Evolutionary conservation across 2,888 invertebrate genomes (phyloP), one percentile per base, ranked within the genome.

Genomic region (Lasioglossum zephyrum): DNA sequence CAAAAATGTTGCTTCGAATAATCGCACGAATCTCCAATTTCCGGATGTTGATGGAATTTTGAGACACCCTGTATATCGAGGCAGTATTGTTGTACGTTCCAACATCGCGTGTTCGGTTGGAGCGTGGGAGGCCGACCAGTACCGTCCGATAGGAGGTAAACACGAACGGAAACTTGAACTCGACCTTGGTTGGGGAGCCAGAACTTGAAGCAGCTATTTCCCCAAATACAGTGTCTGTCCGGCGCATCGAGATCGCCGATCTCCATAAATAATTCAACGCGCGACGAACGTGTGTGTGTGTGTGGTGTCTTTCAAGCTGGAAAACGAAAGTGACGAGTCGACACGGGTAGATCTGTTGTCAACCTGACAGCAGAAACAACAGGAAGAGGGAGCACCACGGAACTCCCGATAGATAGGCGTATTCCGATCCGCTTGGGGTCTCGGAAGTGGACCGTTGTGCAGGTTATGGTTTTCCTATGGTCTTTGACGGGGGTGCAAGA

Each of bases 381-480:
- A 39, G 39, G 22, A 69, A 69, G 57, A n/a, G 60, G 41, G 6
- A 47, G 26, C 47, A 57, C 11, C 41, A 22, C 41, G 36, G 53
- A 44, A 44, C 49, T 31, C 31, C 47, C 63, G 63, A 69, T 76
- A 66, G 77, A 81, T 81, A 86, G 82, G 72, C 80, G 81, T 81
- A 83, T 87, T 81, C 82, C 76, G 85, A 89, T 90, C 90, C 88
- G 41, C 31, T 2, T 47, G 49, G 88, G 85, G 84, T 80, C 83
- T 88, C 86, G 86, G 80, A 92, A 92, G 92, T 93, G 92, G 92
- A 93, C 92, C 93, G 92, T 94, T 94, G 94, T 92, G 93, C 92
- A 91, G 94, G 94, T 94, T 94, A 94, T 94, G 94, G 94, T 94
- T 92, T 90, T 85, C 39, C 91, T 90, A 88, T 87, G 89, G 90